phyloP scores from a whole-genome alignment of 2,888 invertebrate genomes.

The Sphecodes monilicornis region DNA sequence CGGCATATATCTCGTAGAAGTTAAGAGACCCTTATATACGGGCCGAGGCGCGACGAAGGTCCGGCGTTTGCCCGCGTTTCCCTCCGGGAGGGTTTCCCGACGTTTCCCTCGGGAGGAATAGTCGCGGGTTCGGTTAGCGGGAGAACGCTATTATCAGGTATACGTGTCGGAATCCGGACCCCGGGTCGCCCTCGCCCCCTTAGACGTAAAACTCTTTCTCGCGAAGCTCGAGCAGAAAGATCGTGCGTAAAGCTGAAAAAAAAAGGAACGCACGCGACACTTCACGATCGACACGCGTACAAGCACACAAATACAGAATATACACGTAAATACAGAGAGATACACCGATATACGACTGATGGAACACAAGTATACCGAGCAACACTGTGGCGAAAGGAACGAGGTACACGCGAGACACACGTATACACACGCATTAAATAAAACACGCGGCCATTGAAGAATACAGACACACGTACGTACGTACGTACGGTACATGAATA shows the following conservation, averaged over 20 bases:
- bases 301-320: background rate
- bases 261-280: constrained; percentile 4
- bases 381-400: background rate
- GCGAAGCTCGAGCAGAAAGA: constrained; percentile 63
- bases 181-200: constrained; percentile 45
- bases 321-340: too few species aligned
- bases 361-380: constrained; percentile 8
- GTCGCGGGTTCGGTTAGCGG: constrained; percentile 8
- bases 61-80: constrained; percentile 35
- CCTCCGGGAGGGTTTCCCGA: constrained; percentile 16
- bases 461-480: background rate
- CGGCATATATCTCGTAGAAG: constrained; percentile 67
- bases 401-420: constrained; percentile 15
- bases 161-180: constrained; percentile 56
- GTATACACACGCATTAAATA: background rate
- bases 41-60: constrained; percentile 54
- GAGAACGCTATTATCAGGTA: constrained; percentile 25
- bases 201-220: constrained; percentile 62
- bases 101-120: constrained; percentile 10
- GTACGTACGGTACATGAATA: background rate
- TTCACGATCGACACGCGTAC: background rate
- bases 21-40: constrained; percentile 56
- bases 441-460: background rate
- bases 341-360: background rate
- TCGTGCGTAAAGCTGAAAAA: constrained; percentile 62